Evolutionary conservation across 2,888 invertebrate species (phyloP).

Genomic region (Drosophila neonasuta): DNA sequence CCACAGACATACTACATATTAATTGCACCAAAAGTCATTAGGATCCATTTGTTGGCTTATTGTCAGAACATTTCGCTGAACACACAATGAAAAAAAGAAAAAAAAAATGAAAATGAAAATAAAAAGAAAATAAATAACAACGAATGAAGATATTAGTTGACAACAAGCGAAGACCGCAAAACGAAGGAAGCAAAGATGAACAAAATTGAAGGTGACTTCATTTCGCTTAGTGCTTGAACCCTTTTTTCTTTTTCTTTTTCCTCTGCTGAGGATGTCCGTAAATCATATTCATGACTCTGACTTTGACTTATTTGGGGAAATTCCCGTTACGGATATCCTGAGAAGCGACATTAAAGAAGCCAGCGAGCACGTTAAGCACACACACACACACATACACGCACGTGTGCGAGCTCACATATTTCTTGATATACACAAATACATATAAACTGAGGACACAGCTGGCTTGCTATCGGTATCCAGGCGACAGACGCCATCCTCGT

Average conservation of each 20-base stretch:
- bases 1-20: background rate
- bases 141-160: background rate
- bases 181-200: background rate
- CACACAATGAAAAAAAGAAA: background rate
- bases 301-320: conserved; percentile 21
- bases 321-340: conserved; percentile 27
- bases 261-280: conserved; percentile 19
- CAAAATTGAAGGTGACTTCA: conserved; percentile 9
- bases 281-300: conserved; percentile 26
- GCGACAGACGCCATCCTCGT: conserved; percentile 36
- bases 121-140: background rate
- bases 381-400: conserved; percentile 2
- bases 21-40: conserved; percentile 16
- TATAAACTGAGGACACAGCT: conserved; percentile 24
- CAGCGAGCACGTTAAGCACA: conserved; percentile 21
- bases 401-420: background rate
- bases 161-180: background rate
- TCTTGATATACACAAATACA: background rate
- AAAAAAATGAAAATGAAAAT: too few species aligned
- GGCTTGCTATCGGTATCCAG: conserved; percentile 25
- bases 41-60: conserved; percentile 7
- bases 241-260: conserved; percentile 2
- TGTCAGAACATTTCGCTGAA: background rate
- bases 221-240: conserved; percentile 23
- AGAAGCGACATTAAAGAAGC: conserved; percentile 34